Base-by-base conservation (phyloP, 2,113 vertebrate species). In the Ranitomeya imitator region DNA sequence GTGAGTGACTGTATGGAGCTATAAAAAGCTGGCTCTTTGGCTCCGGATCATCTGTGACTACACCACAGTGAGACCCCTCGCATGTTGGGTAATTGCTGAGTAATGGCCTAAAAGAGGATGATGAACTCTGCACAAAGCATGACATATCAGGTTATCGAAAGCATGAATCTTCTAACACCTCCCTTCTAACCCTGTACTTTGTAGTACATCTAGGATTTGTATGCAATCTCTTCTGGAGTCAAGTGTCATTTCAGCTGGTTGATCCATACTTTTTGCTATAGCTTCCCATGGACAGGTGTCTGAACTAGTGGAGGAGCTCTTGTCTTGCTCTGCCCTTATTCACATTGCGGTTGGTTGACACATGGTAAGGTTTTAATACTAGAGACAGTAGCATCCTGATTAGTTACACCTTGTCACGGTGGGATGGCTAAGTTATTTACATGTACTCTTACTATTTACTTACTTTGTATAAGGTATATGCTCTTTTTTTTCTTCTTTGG, bases 11-110 rank as follows among this genome's bases (percentile, higher is more conserved):
- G 63, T 14, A 65, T 67, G 3, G 31, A 5, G 81, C 81, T 83
- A 83, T 54, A 83, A 83, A 83, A 83, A 83, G 81, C 61, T 23
- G 37, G 16, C 10, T 69, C 52, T 26, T 69, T 83, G 61, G 51
- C 45, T 69, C 26, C 12, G 21, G 61, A 83, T 54, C 81, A 52
- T 83, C 61, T 83, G 45, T 54, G 81, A 83, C 80, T 51, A 65
- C 12, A 21, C 4, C 61, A 16, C 60, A 23, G 61, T 23, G n/a
- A 83, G 60, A 83, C 60, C 81, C 61, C 31, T 3, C 10, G 81
- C 63, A 52, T 54, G 80, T 23, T 83, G 69, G 16, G 81, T 67
- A 61, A 83, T 52, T 54, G 81, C 19, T 83, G 80, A 83, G 60
- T 83, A 83, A 83, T 83, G 10, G 37, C 7, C 80, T 83, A 83